Percentiles rank a stretch among this genome's conserved stretches.
Conservation (phyloP, 2,888 invertebrate species). For the Horisme vitalbata region DNA sequence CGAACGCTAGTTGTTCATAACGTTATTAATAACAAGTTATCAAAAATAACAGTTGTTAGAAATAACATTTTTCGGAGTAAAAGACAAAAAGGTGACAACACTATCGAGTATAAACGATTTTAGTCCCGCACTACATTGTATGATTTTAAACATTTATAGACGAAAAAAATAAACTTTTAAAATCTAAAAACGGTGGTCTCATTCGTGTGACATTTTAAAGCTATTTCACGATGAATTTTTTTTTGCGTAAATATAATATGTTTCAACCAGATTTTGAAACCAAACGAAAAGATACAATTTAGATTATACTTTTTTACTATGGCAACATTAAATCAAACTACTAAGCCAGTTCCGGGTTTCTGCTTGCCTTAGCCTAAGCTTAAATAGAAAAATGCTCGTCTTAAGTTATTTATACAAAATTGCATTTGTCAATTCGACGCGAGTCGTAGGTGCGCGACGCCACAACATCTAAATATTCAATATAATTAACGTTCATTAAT, state of each 20-base stretch:
- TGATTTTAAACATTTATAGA: conserved; percentile 50
- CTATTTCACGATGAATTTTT: conserved; percentile 51
- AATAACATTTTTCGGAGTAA: conserved; percentile 3
- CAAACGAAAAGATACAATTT: conserved; percentile 37
- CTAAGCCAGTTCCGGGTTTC: conserved; percentile 50
- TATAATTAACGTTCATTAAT: conserved; percentile 56
- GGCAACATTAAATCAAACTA: conserved; percentile 68
- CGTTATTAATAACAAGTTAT: neutral
- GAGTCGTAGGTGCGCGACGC: conserved; percentile 54
- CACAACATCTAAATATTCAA: conserved; percentile 67
- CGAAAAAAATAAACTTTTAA: conserved; percentile 44
- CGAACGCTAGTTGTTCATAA: neutral
- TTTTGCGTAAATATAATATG: conserved; percentile 19
- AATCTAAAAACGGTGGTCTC: conserved; percentile 77
- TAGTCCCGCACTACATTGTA: conserved; percentile 66
- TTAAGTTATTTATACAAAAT: conserved; percentile 50
- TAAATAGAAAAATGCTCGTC: conserved; percentile 39
- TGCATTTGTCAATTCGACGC: conserved; percentile 49
- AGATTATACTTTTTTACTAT: conserved; percentile 61
- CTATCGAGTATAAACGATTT: conserved; percentile 39
- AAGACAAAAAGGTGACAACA: conserved; percentile 26
- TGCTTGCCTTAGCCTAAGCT: conserved; percentile 65
- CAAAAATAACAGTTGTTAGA: conserved; percentile 5
- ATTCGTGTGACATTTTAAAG: conserved; percentile 78
- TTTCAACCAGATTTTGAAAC: conserved; percentile 22